phyloP scores from a whole-genome alignment of 2,888 invertebrate species.

The Zonitis immaculata region DNA sequence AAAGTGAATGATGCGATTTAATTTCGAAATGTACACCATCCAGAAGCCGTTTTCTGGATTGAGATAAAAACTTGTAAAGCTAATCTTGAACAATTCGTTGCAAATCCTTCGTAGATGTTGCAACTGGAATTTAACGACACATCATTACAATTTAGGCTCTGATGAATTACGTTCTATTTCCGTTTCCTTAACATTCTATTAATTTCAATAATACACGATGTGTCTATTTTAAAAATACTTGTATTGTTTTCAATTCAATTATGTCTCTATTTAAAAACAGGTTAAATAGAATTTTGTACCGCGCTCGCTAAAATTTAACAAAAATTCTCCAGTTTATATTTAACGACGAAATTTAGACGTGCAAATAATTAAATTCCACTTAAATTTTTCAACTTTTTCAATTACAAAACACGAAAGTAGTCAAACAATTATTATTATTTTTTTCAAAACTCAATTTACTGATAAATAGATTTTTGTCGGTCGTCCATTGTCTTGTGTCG shows the following conservation, averaged over 20 bases:
- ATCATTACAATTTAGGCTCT: slow-evolving; percentile 35
- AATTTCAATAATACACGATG: slow-evolving; percentile 14
- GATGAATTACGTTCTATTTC: slow-evolving; percentile 37
- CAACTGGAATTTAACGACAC: slow-evolving; percentile 37
- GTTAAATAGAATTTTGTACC: too few species aligned
- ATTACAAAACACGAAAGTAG: slow-evolving; percentile 28
- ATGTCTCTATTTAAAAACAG: too few species aligned
- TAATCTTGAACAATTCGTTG: slow-evolving; percentile 32
- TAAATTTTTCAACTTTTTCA: slow-evolving; percentile 23
- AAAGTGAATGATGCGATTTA: neutral
- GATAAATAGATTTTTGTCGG: slow-evolving; percentile 5
- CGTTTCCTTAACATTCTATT: slow-evolving; percentile 18
- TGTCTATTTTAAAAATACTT: slow-evolving; percentile 10
- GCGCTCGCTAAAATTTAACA: too few species aligned
- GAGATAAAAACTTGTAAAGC: slow-evolving; percentile 28
- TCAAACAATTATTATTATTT: slow-evolving; percentile 14
- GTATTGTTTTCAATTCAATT: too few species aligned
- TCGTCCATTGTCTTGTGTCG: neutral
- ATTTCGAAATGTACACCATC: slow-evolving; percentile 4
- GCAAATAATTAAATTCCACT: too few species aligned
- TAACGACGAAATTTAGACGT: too few species aligned
- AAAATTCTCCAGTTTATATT: too few species aligned
- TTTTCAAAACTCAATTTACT: slow-evolving; percentile 6
- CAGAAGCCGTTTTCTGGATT: slow-evolving; percentile 2
- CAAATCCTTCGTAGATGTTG: slow-evolving; percentile 31